A percentile compares a stretch with the other conserved stretches of the same genome.
Evolutionary conservation across 2,888 invertebrate genomes (phyloP).

Genomic region (Cheilosia scutellata): DNA sequence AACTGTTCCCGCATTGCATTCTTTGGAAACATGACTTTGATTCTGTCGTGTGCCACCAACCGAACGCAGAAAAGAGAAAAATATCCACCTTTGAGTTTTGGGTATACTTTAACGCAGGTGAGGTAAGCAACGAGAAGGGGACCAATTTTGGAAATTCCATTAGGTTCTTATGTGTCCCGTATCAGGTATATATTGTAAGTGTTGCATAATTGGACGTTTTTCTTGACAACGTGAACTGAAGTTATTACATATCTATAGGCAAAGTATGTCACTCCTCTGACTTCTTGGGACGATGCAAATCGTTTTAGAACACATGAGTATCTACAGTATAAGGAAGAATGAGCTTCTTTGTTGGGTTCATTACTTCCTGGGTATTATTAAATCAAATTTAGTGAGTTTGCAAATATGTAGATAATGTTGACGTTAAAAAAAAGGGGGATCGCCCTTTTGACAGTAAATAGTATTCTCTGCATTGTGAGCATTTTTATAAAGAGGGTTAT

Average conservation of each 20-base stretch:
- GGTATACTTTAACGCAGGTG: constrained; percentile 14
- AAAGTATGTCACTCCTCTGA: constrained; percentile 13
- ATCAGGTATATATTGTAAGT: neutral
- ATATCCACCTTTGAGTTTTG: neutral
- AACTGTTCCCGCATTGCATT: constrained; percentile 26
- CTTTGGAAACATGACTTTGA: constrained; percentile 33
- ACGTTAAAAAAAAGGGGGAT: neutral
- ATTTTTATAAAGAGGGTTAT: constrained; percentile 29
- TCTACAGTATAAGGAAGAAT: neutral
- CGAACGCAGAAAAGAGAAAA: neutral
- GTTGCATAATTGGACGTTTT: constrained; percentile 42
- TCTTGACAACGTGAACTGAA: constrained; percentile 16
- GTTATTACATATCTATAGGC: constrained; percentile 21
- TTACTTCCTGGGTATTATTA: constrained; percentile 58
- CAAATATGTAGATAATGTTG: constrained; percentile 31
- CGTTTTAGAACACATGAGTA: constrained; percentile 5
- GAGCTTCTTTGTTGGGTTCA: constrained; percentile 49
- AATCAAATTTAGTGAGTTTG: constrained; percentile 58
- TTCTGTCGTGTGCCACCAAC: constrained; percentile 31
- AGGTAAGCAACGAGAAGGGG: neutral
- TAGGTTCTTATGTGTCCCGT: constrained; percentile 2
- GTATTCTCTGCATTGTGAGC: constrained; percentile 3
- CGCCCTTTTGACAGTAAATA: neutral
- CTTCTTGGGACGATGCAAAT: constrained; percentile 17
- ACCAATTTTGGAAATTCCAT: constrained; percentile 1